phyloP scores from a whole-genome alignment of 1,140 invertebrate genomes.

The Meloidogyne exigua region DNA sequence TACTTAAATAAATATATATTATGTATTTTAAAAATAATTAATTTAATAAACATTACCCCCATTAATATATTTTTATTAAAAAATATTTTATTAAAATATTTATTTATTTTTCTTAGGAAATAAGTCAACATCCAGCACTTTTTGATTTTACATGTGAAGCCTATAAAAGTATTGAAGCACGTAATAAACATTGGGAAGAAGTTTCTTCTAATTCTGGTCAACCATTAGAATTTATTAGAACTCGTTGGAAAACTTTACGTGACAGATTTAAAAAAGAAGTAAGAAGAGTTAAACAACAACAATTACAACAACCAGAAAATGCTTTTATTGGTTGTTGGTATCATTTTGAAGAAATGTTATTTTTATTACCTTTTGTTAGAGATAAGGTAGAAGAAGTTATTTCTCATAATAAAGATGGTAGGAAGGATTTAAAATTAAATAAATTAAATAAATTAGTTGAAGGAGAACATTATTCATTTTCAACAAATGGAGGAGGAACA shows the following conservation, averaged over 20 bases:
- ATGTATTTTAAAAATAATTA: no score
- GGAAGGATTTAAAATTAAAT: neutral
- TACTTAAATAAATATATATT: no score
- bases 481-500: neutral
- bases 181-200: constrained; percentile 31
- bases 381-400: constrained; percentile 17
- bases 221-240: constrained; percentile 33
- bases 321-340: constrained; percentile 15
- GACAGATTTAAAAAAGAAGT: constrained; percentile 37
- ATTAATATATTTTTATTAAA: no score
- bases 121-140: constrained; percentile 31
- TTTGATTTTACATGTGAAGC: constrained; percentile 29
- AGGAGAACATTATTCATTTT: neutral
- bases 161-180: constrained; percentile 29
- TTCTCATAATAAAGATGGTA: neutral
- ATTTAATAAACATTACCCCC: no score
- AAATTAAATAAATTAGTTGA: neutral
- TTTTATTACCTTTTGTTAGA: constrained; percentile 33
- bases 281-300: constrained; percentile 19
- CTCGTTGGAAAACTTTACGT: constrained; percentile 33
- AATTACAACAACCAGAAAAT: neutral
- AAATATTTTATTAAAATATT: no score
- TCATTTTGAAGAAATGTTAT: constrained; percentile 35
- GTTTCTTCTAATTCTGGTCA: constrained; percentile 22
- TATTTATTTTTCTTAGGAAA: constrained; percentile 4